Evolutionary conservation across 2,888 invertebrate genomes (phyloP), one percentile per base, ranked within the genome.

Genomic region (Dryomyza anilis): DNA sequence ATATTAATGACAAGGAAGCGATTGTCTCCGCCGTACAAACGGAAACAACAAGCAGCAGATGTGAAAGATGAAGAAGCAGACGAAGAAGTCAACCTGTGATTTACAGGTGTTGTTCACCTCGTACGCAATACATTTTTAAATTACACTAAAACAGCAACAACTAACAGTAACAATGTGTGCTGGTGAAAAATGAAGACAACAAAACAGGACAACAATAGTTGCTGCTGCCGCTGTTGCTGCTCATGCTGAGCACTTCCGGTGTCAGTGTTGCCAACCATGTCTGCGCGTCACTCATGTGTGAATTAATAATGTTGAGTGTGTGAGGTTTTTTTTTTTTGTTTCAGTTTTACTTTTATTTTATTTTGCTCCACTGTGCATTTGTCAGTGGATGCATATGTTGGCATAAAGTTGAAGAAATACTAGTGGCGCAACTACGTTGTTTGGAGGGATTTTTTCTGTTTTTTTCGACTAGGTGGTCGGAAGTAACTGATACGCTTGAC

Each of bases 301-400:
- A 69, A 70, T 69, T 68, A 69, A 66, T 69, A 69, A 66, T 70
- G 67, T 69, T 68, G 66, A 65, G n/a, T n/a, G n/a, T n/a, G n/a
- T n/a, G n/a, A 61, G 27, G 19, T 50, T 61, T 36, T 61, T 46
- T 39, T 36, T 14, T 23, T 2, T 19, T 19, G 16, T 21, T 55
- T 29, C 23, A 30, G 12, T 23, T 3, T 39, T 39, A 39, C 39
- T 39, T n/a, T n/a, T n/a, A n/a, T n/a, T n/a, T n/a, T n/a, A n/a
- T n/a, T n/a, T n/a, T n/a, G n/a, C n/a, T n/a, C n/a, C n/a, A n/a
- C n/a, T n/a, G n/a, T n/a, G n/a, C n/a, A n/a, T n/a, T n/a, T n/a
- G n/a, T n/a, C n/a, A n/a, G n/a, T n/a, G n/a, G n/a, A n/a, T n/a
- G n/a, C n/a, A n/a, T n/a, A n/a, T n/a, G n/a, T n/a, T n/a, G n/a